Evolutionary conservation across 2,113 vertebrate species (phyloP), one percentile per base, ranked within the genome.

Genomic region (Elgaria multicarinata): DNA sequence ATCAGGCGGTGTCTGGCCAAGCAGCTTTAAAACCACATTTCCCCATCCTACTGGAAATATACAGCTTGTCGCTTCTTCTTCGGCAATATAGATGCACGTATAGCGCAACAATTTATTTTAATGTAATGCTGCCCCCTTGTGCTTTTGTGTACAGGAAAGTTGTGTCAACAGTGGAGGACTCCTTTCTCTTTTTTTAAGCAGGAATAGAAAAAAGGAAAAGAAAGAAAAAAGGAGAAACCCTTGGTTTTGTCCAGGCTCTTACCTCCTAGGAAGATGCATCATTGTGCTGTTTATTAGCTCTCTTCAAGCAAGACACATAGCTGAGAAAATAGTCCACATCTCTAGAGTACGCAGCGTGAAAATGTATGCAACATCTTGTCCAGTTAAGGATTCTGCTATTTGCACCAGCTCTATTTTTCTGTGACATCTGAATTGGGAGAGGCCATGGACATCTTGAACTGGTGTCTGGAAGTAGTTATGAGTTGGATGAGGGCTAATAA

Each of bases 101-200:
- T 0, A 91, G 82, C 66, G 85, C 91, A 93, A 93, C 93, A 93
- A 95, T 94, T 95, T 96, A 96, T 96, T 96, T 96, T 95, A 96
- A 95, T 96, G 96, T 95, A 96, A 96, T 95, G 94, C 95, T 96
- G 96, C 96, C 96, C 96, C 95, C 96, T 96, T 96, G 96, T 96
- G 96, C 96, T 96, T 95, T 93, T 92, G 92, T 94, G 87, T 87
- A 95, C 95, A 89, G 90, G 90, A 86, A 95, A 96, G 93, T 92
- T 96, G 90, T 93, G 91, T 94, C 94, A 95, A 95, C 93, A 95
- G 90, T 82, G 13, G 88, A 94, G 87, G 78, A 77, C 58, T 77
- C 50, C 0, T n/a, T n/a, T n/a, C n/a, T 88, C 46, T 88, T 80
- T 91, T 84, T 71, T 86, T 74, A 78, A 83, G 33, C 90, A 86